These are phyloP conservation scores for Craseonycteris thonglongyai DNA, from an alignment of 2,113 vertebrate species.

Conservation along the genomic window DNA sequence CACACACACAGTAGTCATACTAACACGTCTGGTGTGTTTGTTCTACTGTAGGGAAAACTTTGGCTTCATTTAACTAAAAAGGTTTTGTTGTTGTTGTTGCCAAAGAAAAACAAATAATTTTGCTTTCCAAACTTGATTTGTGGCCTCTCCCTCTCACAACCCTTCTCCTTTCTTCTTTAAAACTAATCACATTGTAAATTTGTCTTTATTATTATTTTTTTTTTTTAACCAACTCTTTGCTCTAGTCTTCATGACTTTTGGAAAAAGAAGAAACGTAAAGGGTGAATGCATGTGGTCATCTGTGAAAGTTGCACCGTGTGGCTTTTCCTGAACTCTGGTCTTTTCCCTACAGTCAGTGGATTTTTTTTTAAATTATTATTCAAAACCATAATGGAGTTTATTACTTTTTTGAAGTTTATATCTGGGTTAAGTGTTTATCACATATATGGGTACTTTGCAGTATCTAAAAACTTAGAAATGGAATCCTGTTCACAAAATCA, in stretches of 20 bases:
- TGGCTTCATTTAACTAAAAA: constrained; percentile 74
- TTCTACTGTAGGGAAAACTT: constrained; percentile 68
- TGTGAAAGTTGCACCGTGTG: constrained; percentile 61
- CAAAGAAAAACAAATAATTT: constrained; percentile 78
- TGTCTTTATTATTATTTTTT: constrained; percentile 21
- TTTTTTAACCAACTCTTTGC: background rate
- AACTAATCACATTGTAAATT: constrained; percentile 70
- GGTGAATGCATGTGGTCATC: constrained; percentile 65
- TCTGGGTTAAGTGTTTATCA: constrained; percentile 83
- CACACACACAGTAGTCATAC: constrained; percentile 30
- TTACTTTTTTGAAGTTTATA: constrained; percentile 73
- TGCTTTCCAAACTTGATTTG: constrained; percentile 64
- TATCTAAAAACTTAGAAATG: constrained; percentile 76
- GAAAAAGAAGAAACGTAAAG: constrained; percentile 70
- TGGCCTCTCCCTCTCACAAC: constrained; percentile 50
- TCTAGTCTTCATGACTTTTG: constrained; percentile 55
- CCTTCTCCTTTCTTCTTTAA: constrained; percentile 40
- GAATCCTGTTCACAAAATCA: constrained; percentile 72
- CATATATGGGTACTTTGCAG: constrained; percentile 92
- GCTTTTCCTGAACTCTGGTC: constrained; percentile 54
- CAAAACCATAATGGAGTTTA: constrained; percentile 74
- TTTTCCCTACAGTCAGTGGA: background rate
- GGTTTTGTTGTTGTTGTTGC: constrained; percentile 72
- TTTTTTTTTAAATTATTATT: constrained; percentile 73
- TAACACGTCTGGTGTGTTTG: constrained; percentile 68